These are phyloP conservation scores for Dufourea novaeangliae DNA, from an alignment of 1,140 invertebrate genomes.

Conservation along the genomic window DNA sequence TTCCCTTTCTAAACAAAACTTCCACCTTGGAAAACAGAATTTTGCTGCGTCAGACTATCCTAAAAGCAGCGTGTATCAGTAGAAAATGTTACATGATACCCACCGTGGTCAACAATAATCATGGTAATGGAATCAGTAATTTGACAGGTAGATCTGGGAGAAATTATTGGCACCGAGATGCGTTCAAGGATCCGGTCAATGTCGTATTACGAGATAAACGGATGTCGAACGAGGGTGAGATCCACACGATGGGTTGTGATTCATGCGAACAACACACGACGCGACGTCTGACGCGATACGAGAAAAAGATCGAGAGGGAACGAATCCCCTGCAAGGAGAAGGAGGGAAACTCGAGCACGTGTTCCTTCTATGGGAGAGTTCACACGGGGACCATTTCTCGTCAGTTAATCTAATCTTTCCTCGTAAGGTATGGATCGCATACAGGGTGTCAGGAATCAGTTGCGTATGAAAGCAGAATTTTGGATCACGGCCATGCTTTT, in stretches of 20 bases:
- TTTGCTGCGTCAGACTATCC: background rate
- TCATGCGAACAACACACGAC: slow-evolving; percentile 51
- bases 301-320: slow-evolving; percentile 30
- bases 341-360: slow-evolving; percentile 67
- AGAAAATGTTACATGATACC: slow-evolving; percentile 4
- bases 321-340: slow-evolving; percentile 35
- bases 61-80: background rate
- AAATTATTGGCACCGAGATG: background rate
- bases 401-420: slow-evolving; percentile 74
- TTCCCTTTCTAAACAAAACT: too few relatives aligned
- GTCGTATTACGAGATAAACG: slow-evolving; percentile 46
- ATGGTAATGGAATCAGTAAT: slow-evolving; percentile 21
- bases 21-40: too few relatives aligned
- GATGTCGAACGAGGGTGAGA: slow-evolving; percentile 27
- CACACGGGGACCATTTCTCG: slow-evolving; percentile 72
- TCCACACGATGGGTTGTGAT: slow-evolving; percentile 38
- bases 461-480: background rate
- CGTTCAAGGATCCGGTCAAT: slow-evolving; percentile 20
- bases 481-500: background rate
- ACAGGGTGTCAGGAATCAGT: background rate
- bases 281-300: slow-evolving; percentile 30
- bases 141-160: background rate
- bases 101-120: background rate
- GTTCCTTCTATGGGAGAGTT: slow-evolving; percentile 75
- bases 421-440: slow-evolving; percentile 41